A percentile compares a stretch with the other conserved stretches of the same genome.
Evolutionary conservation across 2,113 vertebrate species (phyloP).

Genomic region (Miniopterus natalensis): DNA sequence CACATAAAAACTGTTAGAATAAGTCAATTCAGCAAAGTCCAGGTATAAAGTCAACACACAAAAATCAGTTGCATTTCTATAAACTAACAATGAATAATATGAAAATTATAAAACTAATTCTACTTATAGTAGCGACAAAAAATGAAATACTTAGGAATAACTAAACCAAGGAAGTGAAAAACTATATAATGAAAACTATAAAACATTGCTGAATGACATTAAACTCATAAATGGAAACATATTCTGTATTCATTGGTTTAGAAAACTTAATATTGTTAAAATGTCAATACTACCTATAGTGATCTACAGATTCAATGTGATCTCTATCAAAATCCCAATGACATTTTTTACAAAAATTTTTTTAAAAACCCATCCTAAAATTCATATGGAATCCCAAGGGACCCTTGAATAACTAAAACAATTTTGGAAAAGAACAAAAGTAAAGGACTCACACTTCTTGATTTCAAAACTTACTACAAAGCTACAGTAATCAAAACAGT

Average conservation of each 20-base stretch:
- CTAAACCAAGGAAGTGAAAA: constrained; percentile 20
- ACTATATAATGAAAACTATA: background rate
- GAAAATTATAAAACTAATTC: constrained; percentile 22
- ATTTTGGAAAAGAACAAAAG: constrained; percentile 3
- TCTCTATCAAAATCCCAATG: background rate
- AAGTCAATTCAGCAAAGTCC: background rate
- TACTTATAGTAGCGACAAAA: background rate
- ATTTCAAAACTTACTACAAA: constrained; percentile 35
- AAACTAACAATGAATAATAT: background rate
- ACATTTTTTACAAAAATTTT: background rate
- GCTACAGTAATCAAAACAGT: background rate
- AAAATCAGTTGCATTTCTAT: background rate
- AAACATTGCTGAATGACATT: background rate
- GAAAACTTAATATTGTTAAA: constrained; percentile 21
- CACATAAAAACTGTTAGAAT: background rate
- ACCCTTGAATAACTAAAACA: background rate
- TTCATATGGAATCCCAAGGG: background rate
- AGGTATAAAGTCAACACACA: constrained; percentile 5
- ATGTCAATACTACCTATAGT: background rate
- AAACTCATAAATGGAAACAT: background rate
- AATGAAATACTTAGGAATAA: background rate
- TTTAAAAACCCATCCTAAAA: background rate
- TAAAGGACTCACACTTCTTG: background rate
- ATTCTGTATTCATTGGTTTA: background rate
- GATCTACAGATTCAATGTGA: background rate